These are phyloP conservation scores for Trinectes maculatus DNA, from an alignment of 2,113 vertebrate genomes.

Conservation along the genomic window DNA sequence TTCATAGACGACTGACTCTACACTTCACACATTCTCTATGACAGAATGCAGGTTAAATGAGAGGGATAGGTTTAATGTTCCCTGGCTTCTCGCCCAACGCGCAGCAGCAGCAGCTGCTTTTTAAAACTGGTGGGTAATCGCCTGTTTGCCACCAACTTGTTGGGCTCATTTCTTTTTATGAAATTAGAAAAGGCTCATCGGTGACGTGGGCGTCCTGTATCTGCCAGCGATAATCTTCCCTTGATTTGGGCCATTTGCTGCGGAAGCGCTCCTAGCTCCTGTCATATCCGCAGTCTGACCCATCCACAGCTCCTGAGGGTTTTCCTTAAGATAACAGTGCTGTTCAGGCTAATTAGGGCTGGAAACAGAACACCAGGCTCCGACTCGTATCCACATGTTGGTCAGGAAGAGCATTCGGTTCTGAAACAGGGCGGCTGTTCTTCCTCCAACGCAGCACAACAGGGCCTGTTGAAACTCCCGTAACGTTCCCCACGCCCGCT, in stretches of 20 bases:
- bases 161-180: too few species aligned
- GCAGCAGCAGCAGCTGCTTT: conserved; percentile 16
- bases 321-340: conserved; percentile 61
- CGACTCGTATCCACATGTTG: conserved; percentile 58
- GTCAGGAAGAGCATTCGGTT: conserved; percentile 40
- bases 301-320: conserved; percentile 47
- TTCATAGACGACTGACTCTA: conserved; percentile 26
- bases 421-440: conserved; percentile 63
- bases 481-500: conserved; percentile 17
- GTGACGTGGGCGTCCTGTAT: conserved; percentile 11
- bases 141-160: background rate
- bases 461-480: conserved; percentile 16
- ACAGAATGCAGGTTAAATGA: conserved; percentile 20
- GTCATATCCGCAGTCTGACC: conserved; percentile 44
- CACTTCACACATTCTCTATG: background rate
- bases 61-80: conserved; percentile 19
- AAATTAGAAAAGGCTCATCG: conserved; percentile 43
- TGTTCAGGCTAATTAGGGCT: conserved; percentile 52
- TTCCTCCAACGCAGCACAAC: conserved; percentile 32
- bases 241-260: conserved; percentile 40
- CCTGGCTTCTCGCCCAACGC: too few species aligned
- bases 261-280: conserved; percentile 30
- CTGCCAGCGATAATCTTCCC: conserved; percentile 33
- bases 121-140: background rate
- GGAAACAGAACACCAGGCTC: conserved; percentile 58